Evolutionary conservation across 2,113 vertebrate genomes (phyloP).

Genomic region (Anser cygnoides): DNA sequence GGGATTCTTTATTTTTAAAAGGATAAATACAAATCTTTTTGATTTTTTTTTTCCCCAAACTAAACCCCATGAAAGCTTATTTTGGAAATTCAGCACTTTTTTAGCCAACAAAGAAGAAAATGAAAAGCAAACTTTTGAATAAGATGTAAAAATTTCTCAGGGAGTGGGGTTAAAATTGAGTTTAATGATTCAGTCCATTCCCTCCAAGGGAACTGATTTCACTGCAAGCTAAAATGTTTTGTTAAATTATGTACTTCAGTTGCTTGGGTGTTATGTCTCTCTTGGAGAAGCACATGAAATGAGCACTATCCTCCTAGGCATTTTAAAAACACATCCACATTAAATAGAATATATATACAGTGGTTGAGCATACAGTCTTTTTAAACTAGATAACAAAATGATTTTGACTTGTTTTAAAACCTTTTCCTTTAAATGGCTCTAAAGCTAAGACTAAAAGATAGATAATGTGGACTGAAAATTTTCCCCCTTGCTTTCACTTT

Average conservation of each 20-base stretch:
- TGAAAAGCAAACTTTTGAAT: slow-evolving; percentile 30
- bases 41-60: not conserved
- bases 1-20: not conserved
- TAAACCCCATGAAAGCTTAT: slow-evolving; percentile 1
- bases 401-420: slow-evolving; percentile 73
- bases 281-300: slow-evolving; percentile 65
- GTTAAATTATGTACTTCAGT: slow-evolving; percentile 66
- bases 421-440: slow-evolving; percentile 64
- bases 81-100: slow-evolving; percentile 42
- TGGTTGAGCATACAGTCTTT: slow-evolving; percentile 43
- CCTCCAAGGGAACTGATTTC: slow-evolving; percentile 57
- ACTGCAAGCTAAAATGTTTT: slow-evolving; percentile 68
- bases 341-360: slow-evolving; percentile 65
- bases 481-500: slow-evolving; percentile 54
- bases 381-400: slow-evolving; percentile 67
- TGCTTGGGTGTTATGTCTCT: slow-evolving; percentile 65
- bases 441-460: slow-evolving; percentile 66
- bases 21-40: slow-evolving; percentile 15
- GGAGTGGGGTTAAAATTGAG: slow-evolving; percentile 53
- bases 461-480: slow-evolving; percentile 58
- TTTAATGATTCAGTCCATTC: slow-evolving; percentile 55
- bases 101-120: slow-evolving; percentile 23
- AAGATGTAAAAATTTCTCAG: slow-evolving; percentile 22
- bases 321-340: slow-evolving; percentile 67
- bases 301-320: slow-evolving; percentile 63